Conservation (phyloP, 2,797 vertebrate species). For the Sebastes itinus region DNA sequence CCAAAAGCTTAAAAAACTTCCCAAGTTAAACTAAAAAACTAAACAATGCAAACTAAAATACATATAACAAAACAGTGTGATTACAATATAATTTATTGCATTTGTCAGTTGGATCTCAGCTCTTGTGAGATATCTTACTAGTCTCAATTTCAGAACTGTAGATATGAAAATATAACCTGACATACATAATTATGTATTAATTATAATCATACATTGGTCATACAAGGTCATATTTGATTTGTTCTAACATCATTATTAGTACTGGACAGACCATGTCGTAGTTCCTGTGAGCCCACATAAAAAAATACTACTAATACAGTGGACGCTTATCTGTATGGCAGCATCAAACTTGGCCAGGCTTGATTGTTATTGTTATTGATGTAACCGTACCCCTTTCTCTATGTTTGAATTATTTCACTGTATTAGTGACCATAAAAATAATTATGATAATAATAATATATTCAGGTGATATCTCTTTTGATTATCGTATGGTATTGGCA, state of each 20-base stretch:
- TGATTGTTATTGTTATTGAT: not conserved
- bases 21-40: not conserved
- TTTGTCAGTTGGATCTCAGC: slow-evolving; percentile 5
- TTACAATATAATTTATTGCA: not conserved
- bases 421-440: not conserved
- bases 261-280: not conserved
- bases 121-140: not conserved
- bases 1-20: not conserved
- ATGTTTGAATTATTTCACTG: not conserved
- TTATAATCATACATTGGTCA: not conserved
- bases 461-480: not conserved
- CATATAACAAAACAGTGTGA: not conserved
- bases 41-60: not conserved
- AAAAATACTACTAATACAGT: not conserved
- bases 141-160: not conserved
- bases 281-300: not conserved
- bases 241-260: not conserved
- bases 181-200: not conserved
- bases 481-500: not conserved
- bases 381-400: not conserved
- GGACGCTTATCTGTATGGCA: not conserved
- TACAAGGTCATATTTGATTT: not conserved
- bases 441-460: not conserved
- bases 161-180: not conserved
- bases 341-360: not conserved